A percentile compares a stretch with the other conserved stretches of the same genome.
These are phyloP conservation scores for Azorinus chamasolen DNA, from an alignment of 2,888 invertebrate genomes.

Conservation along the genomic window DNA sequence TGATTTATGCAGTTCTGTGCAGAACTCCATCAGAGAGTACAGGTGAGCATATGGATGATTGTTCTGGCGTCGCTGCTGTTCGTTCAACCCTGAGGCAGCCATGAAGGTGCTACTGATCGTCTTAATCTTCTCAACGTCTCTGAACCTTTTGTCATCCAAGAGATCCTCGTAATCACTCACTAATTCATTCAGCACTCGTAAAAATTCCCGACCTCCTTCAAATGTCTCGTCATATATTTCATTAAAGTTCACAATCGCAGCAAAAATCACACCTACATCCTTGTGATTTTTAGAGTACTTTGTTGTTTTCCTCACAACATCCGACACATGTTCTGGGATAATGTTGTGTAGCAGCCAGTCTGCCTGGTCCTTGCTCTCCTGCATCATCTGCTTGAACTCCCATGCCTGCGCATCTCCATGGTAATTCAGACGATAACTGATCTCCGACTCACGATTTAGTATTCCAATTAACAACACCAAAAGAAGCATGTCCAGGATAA, in stretches of 20 bases:
- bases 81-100: constrained; percentile 98
- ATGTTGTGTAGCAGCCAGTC: constrained; percentile 99
- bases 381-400: constrained; percentile 94
- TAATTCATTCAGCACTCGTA: constrained; percentile 97
- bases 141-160: constrained; percentile 92
- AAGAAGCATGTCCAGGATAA: constrained; percentile 93
- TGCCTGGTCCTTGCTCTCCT: constrained; percentile 97
- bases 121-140: constrained; percentile 98
- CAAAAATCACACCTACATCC: constrained; percentile 97
- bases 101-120: constrained; percentile 98
- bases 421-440: constrained; percentile 95
- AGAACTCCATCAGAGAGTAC: constrained; percentile 96
- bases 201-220: constrained; percentile 96
- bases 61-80: constrained; percentile 91
- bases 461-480: constrained; percentile 96
- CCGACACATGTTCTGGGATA: constrained; percentile 96
- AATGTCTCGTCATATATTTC: constrained; percentile 99
- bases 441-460: constrained; percentile 97
- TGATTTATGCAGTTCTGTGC: constrained; percentile 93
- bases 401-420: constrained; percentile 97
- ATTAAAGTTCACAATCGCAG: constrained; percentile 98
- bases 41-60: constrained; percentile 92
- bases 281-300: constrained; percentile 97
- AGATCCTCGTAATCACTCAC: constrained; percentile 98
- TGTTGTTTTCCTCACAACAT: constrained; percentile 96